Evolutionary conservation across 2,797 vertebrate species (phyloP), one percentile per base, ranked within the genome.

Genomic region (Anniella stebbinsi): DNA sequence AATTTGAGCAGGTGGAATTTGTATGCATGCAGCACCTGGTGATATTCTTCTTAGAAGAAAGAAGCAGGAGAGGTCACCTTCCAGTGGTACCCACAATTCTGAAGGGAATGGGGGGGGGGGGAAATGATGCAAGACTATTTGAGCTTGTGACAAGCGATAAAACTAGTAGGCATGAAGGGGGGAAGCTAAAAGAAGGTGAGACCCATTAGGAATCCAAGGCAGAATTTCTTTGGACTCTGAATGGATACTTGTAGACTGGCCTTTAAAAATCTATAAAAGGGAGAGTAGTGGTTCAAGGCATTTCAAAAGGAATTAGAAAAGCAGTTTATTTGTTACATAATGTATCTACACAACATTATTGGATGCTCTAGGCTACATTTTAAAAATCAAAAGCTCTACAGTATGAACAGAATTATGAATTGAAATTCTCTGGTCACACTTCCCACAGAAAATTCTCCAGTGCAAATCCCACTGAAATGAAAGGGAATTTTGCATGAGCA

Each of bases 181-280:
- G 11, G 30, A 48, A 30, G 3, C 28, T 69, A 10, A 60, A n/a
- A 17, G 66, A 89, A 87, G 38, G 69, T 51, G 48, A 87, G n/a
- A 51, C n/a, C 36, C 90, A 57, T 85, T 76, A 85, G 36, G 33
- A 86, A 57, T 51, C 12, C 23, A 38, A 82, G 48, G n/a, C 66
- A 45, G 57, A 75, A 67, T 86, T 75, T 81, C 36, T 80, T 87
- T 87, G 66, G 36, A 83, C 30, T 82, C 28, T 28, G 54, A 41
- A 21, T 30, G 80, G 54, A n/a, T n/a, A 72, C 48, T 48, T 90
- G 63, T 23, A 82, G 69, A 63, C 7, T 76, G 51, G 72, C 48
- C 48, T 83, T 90, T 87, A 2, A 18, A 60, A 90, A 75, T 38
- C 69, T 82, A 82, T 51, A 90, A 83, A 60, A 54, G 41, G 36